Percentiles rank a stretch among this genome's conserved stretches.
Conservation (phyloP, 2,113 vertebrate species). For the Willisornis vidua region DNA sequence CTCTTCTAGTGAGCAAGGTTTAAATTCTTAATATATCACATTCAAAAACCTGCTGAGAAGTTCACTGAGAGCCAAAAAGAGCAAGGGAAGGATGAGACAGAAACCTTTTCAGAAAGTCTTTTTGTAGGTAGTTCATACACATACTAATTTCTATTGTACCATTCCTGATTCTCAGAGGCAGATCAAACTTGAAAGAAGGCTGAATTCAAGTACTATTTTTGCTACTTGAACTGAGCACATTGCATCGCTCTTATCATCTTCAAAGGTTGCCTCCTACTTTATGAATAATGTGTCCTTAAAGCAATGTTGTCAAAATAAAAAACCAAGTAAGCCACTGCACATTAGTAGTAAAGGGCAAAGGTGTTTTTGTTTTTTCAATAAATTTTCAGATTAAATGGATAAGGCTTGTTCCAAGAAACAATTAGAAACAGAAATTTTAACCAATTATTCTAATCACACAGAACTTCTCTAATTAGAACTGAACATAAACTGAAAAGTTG, state of each 20-base stretch:
- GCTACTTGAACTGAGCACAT: constrained; percentile 2
- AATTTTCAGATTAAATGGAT: neutral
- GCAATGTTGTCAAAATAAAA: constrained; percentile 46
- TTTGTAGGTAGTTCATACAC: constrained; percentile 24
- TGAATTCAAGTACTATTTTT: constrained; percentile 39
- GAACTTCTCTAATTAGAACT: neutral
- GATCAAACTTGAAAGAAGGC: constrained; percentile 39
- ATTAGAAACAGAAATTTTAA: neutral
- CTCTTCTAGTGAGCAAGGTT: neutral
- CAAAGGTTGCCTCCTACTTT: constrained; percentile 45
- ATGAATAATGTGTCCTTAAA: constrained; percentile 55
- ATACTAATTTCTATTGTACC: constrained; percentile 12
- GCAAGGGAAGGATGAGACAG: neutral
- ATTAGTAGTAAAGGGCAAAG: neutral
- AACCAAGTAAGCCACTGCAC: neutral
- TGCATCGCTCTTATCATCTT: constrained; percentile 34
- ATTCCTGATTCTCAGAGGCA: constrained; percentile 30
- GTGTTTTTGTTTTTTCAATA: neutral
- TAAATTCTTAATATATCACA: constrained; percentile 1
- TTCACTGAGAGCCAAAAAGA: constrained; percentile 16
- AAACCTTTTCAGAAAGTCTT: neutral
- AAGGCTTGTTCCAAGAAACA: neutral
- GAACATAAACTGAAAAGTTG: neutral
- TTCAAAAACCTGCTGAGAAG: neutral
- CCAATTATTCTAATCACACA: neutral